Evolutionary conservation across 2,888 invertebrate species (phyloP), one percentile per base, ranked within the genome.

Genomic region (Lepas anatifera): DNA sequence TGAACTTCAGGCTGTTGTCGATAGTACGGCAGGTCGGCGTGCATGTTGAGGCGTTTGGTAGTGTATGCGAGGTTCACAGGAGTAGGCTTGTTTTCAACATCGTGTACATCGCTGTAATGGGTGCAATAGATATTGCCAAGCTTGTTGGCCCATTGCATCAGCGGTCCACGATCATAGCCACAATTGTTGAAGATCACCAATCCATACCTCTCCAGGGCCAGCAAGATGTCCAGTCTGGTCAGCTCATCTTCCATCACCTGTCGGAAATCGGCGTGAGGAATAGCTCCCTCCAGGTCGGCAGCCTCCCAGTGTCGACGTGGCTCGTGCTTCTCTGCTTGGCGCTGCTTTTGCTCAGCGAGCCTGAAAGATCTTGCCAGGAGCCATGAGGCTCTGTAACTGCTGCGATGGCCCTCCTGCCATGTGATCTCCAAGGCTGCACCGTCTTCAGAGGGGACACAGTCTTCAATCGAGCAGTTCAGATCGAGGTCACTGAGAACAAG

Each of bases 1-100:
- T 88, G 88, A 0, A 85, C 78, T 81, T 83, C 75, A 11, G 90
- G 89, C 73, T 86, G 87, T 77, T 89, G 87, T 74, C 87, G 85
- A 76, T 89, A 88, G 77, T 90, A 90, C 0, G 90, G 89, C 70
- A 89, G 81, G 77, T 90, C 90, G 0, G 87, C 87, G 76, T 90
- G 90, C 76, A 89, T 81, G 72, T 88, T 89, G 68, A 90, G 80
- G 64, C 85, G 84, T 72, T 83, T 84, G 1, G 86, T 85, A 43
- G 88, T 81, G 76, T 90, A 90, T 0, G 90, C 89, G 66, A 88
- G 86, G 77, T 90, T 90, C 74, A 85, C 87, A 1, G 90, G 87
- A 52, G 85, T 86, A 7, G 83, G 80, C 71, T 89, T 88, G 52
- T 85, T 84, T 76, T 85, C 84, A 0, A 89, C 88, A 70, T 77